These are phyloP conservation scores for Pipistrellus pipistrellus DNA, from an alignment of 2,797 vertebrate species.

Conservation along the genomic window DNA sequence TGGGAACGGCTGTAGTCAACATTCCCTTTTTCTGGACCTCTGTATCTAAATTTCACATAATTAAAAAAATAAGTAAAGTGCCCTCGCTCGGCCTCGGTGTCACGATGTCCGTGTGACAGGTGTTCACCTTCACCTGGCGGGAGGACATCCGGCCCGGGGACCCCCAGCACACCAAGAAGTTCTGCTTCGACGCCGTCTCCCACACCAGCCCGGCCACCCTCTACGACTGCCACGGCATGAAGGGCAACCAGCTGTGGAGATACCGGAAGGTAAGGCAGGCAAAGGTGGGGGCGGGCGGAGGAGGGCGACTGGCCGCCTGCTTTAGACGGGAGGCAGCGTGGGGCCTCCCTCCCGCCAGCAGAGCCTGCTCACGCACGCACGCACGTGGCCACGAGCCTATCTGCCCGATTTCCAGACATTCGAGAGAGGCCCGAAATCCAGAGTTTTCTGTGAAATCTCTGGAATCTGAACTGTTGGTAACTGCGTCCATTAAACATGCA, in stretches of 20 bases:
- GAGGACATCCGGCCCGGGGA: constrained; percentile 96
- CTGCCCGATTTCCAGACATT: neutral
- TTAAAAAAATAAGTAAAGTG: neutral
- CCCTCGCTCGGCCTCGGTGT: neutral
- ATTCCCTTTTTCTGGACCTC: neutral
- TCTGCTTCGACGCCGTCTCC: constrained; percentile 96
- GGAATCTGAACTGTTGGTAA: neutral
- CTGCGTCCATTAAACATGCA: neutral
- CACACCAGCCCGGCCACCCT: constrained; percentile 96
- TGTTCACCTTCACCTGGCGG: constrained; percentile 97
- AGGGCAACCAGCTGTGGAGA: constrained; percentile 97
- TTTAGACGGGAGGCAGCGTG: neutral
- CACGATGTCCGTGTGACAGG: constrained; percentile 86
- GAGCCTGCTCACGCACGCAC: neutral
- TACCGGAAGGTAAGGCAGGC: constrained; percentile 92
- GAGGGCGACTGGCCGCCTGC: neutral
- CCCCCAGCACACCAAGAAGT: constrained; percentile 96
- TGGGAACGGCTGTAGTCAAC: neutral
- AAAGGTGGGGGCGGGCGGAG: fast-evolving
- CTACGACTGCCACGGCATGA: constrained; percentile 98
- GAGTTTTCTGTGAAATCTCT: neutral
- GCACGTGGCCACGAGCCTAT: neutral
- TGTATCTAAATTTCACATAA: neutral
- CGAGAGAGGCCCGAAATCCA: neutral
- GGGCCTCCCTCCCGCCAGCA: neutral